phyloP scores from a whole-genome alignment of 2,113 vertebrate genomes.

The Dasyprocta punctata region DNA sequence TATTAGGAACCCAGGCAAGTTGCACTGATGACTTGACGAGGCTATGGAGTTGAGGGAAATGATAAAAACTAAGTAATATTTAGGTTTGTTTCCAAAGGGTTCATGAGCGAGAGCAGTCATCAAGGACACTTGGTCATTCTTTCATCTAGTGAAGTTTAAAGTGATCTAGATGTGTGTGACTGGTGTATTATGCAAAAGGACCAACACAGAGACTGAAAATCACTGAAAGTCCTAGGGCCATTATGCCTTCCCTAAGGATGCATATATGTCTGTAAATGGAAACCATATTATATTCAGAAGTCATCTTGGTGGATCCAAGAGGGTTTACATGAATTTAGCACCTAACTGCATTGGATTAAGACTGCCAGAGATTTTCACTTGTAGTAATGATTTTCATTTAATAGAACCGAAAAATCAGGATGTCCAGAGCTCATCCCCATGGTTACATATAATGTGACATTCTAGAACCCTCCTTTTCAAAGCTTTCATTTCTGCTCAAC shows the following conservation, averaged over 20 bases:
- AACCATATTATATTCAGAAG: background rate
- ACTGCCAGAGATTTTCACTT: background rate
- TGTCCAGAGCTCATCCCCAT: background rate
- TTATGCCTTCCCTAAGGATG: background rate
- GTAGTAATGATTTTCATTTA: background rate
- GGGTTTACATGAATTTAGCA: background rate
- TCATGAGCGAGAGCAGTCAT: background rate
- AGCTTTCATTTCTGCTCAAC: background rate
- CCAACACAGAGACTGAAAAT: background rate
- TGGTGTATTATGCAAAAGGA: background rate
- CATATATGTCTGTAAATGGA: background rate
- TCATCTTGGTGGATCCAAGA: background rate
- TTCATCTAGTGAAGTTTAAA: background rate
- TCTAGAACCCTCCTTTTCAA: background rate
- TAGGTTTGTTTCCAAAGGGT: background rate
- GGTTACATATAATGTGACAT: background rate
- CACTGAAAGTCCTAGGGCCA: background rate
- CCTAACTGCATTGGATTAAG: background rate
- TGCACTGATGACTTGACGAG: background rate
- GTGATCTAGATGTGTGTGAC: background rate
- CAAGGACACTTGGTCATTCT: background rate
- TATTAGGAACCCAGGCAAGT: background rate
- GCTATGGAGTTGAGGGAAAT: background rate
- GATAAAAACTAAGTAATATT: background rate
- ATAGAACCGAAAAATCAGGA: background rate